These are phyloP conservation scores for Rosalia funebris DNA, from an alignment of 2,888 invertebrate genomes.

Conservation along the genomic window DNA sequence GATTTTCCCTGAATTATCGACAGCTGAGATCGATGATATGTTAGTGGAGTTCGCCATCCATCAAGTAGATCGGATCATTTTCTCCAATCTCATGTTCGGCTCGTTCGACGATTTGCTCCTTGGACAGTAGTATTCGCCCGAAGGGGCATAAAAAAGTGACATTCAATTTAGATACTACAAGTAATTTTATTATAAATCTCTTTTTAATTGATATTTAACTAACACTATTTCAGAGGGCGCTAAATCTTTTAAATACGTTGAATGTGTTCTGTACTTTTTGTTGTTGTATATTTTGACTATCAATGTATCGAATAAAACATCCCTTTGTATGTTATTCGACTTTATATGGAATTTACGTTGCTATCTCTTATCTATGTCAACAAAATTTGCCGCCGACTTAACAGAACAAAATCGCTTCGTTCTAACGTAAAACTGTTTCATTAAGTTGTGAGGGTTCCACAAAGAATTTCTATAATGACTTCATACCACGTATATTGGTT, in stretches of 20 bases:
- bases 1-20: constrained; percentile 53
- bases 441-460: neutral
- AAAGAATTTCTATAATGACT: neutral
- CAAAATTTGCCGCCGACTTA: neutral
- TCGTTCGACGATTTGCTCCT: constrained; percentile 45
- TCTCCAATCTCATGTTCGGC: constrained; percentile 47
- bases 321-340: no score
- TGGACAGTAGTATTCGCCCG: constrained; percentile 17
- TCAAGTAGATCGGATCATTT: constrained; percentile 50
- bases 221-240: no score
- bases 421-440: neutral
- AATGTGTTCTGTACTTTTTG: no score
- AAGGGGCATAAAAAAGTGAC: constrained; percentile 6
- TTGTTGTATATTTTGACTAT: no score
- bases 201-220: no score
- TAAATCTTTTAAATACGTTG: no score
- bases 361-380: neutral
- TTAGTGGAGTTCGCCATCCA: constrained; percentile 54
- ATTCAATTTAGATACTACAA: constrained; percentile 15
- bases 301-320: no score
- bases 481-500: neutral
- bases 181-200: no score
- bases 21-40: constrained; percentile 55
- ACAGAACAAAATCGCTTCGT: neutral
- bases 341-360: no score